Evolutionary conservation across 2,797 vertebrate genomes (phyloP), one percentile per base, ranked within the genome.

Genomic region (Rhynchonycteris naso): DNA sequence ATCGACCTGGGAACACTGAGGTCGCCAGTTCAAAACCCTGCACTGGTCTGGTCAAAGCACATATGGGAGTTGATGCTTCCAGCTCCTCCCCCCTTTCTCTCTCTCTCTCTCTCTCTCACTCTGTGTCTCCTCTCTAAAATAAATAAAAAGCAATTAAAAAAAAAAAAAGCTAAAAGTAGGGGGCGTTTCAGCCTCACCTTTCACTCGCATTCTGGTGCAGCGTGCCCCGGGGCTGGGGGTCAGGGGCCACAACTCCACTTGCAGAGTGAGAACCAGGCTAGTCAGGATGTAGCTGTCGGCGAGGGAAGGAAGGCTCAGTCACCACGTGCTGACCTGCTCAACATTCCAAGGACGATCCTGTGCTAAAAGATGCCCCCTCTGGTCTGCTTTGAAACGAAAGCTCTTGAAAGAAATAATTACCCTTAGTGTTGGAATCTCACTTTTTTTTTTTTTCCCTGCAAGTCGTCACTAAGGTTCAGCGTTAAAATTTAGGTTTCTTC

Each of bases 401-500:
- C 24, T 71, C 7, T 78, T 65, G 28, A 56, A 63, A 74, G 28
- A 86, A 86, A 52, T 58, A 54, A 89, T n/a, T 63, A 76, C 21
- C 16, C 16, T 91, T 47, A 56, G 21, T 5, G 13, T 43, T 78
- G 33, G 16, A 93, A 63, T 74, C 33, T 76, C 1, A 58, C 58
- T 75, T 66, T 43, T 61, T 30, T 43, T 61, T 30, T 50, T 75
- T 10, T 69, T n/a, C 69, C 78, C 19, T 30, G 0, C 5, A 92
- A 71, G 2, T 65, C 35, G 69, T 80, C 38, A 59, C 3, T 76
- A 74, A 81, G 1, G n/a, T 90, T 82, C 13, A 43, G 50, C 68
- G 69, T 78, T 86, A 92, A 88, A 85, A 52, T 43, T 81, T 72
- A 15, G 76, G 24, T n/a, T 82, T 83, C 30, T 79, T 91, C 90